These are phyloP conservation scores for Chrysomela aeneicollis DNA, from an alignment of 2,888 invertebrate species.

Conservation along the genomic window DNA sequence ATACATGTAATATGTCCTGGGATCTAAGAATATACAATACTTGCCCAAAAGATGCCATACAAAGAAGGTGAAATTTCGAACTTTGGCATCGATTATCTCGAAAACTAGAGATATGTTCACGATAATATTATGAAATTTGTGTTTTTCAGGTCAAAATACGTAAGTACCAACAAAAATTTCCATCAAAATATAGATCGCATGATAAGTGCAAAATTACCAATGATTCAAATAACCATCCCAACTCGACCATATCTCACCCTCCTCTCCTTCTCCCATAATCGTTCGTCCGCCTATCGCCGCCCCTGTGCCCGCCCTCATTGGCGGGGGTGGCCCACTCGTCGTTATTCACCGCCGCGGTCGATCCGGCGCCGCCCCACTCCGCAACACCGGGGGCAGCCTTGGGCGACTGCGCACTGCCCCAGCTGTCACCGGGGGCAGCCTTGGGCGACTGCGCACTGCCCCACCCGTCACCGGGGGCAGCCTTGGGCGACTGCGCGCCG, in stretches of 20 bases:
- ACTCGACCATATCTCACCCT: conserved; percentile 20
- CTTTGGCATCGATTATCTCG: too few relatives aligned
- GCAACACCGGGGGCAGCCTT: background rate
- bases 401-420: background rate
- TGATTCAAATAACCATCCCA: too few relatives aligned
- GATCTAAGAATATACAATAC: too few relatives aligned
- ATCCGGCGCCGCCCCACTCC: background rate
- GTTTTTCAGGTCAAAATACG: too few relatives aligned
- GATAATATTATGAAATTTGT: too few relatives aligned
- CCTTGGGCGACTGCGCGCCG: conserved; percentile 3
- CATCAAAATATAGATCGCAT: too few relatives aligned
- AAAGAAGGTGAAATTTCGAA: too few relatives aligned
- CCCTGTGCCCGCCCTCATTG: conserved; percentile 21
- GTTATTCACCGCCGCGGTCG: conserved; percentile 23
- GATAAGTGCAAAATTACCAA: too few relatives aligned
- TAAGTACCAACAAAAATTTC: too few relatives aligned
- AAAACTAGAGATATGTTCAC: too few relatives aligned
- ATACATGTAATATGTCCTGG: too few relatives aligned
- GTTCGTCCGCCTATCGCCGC: conserved; percentile 30
- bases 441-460: background rate
- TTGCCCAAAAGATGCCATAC: too few relatives aligned
- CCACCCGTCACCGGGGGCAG: background rate
- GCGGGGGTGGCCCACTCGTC: conserved; percentile 27
- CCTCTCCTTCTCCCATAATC: conserved; percentile 31
- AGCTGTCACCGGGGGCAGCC: background rate